Evolutionary conservation across 2,113 vertebrate species (phyloP).

Genomic region (Empidonax traillii): DNA sequence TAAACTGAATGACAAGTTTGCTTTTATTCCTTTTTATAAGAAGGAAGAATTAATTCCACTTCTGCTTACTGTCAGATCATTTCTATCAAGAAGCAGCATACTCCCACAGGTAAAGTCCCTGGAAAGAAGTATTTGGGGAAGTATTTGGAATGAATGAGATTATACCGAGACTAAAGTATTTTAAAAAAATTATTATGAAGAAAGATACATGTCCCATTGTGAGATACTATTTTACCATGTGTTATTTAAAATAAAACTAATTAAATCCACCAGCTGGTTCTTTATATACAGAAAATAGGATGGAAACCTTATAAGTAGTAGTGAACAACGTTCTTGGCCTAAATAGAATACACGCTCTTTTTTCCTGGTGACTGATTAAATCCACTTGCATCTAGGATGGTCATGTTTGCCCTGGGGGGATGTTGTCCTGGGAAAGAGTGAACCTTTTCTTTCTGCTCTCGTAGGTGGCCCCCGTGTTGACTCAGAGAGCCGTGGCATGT

Average conservation of each 20-base stretch:
- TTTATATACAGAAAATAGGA: neutral
- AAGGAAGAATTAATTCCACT: neutral
- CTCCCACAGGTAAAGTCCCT: neutral
- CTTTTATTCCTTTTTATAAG: neutral
- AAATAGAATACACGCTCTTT: neutral
- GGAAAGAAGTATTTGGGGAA: neutral
- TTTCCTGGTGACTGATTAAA: neutral
- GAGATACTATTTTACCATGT: neutral
- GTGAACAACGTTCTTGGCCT: neutral
- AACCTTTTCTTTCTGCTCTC: neutral
- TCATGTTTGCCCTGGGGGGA: neutral
- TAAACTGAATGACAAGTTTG: neutral
- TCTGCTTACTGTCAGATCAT: neutral
- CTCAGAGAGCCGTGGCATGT: neutral
- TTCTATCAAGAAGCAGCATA: neutral
- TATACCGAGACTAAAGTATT: neutral
- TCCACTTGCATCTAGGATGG: neutral
- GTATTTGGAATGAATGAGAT: neutral
- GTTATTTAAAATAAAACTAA: neutral
- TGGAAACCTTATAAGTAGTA: neutral
- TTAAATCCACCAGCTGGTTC: neutral
- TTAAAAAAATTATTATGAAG: neutral
- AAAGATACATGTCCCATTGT: neutral
- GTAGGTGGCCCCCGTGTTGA: neutral
- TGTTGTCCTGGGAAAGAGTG: neutral